Base-by-base conservation (phyloP, 2,113 vertebrate genomes). In the Datnioides undecimradiatus region DNA sequence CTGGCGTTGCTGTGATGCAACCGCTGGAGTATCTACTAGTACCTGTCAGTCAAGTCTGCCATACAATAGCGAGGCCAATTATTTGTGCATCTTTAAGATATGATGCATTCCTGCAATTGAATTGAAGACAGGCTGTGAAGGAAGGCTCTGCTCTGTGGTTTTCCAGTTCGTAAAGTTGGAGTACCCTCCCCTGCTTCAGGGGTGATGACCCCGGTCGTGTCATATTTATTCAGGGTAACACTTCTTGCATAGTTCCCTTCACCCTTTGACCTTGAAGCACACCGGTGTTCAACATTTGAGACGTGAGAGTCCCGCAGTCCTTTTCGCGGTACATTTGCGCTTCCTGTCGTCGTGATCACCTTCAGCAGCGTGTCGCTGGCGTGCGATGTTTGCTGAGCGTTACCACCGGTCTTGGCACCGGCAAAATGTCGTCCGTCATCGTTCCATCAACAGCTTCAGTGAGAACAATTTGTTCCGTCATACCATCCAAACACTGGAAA, bases 1-100 rank as follows among this genome's bases (percentile, higher is more conserved):
- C 76, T 82, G 40, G 69, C 16, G 52, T 67, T 43, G 46, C 40
- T 31, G 33, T 82, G 69, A 85, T 74, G 73, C 51, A 57, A 67
- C 34, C 49, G 6, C 8, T 6, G 9, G 45, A 82, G 73, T 40
- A 68, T 81, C 49, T 36, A 23, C 46, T 25, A 41, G 31, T 55
- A 62, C 34, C 45, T 7, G 70, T 76, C 67, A 72, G 62, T 67
- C 52, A 66, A 40, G 55, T 25, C 38, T 23, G 41, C 25, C 23
- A 19, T 16, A 38, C 55, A 19, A 12, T 10, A 40, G n/a, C 8
- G 8, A 13, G 36, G 36, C 41, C 36, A 34, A 57, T 63, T 43
- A 43, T 73, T 45, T 49, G 14, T 71, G 40, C 38, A 19, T 19
- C 23, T 46, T 55, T 55, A 6, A 33, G 49, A 36, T 27, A n/a